Evolutionary conservation across 2,888 invertebrate genomes (phyloP), one percentile per base, ranked within the genome.

Genomic region (Vesta saturnalis): DNA sequence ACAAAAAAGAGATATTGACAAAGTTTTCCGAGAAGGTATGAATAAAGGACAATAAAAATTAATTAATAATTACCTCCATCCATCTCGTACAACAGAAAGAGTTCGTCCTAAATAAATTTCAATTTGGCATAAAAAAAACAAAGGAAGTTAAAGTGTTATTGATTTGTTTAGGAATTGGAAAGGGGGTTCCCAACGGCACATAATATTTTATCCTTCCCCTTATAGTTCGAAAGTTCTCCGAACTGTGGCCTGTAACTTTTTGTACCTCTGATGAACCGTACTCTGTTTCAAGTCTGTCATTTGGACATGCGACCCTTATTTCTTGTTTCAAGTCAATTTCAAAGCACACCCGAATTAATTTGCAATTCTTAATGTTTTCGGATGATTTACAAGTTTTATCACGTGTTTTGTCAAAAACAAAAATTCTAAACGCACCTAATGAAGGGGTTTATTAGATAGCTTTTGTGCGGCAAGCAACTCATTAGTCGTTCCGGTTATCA

Each of bases 401-500:
- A 52, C 52, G 52, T 19, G 52, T 52, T 39, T 52, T 52, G 52
- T 21, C 19, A 52, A 18, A 52, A 52, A 52, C 52, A 52, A 52
- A 49, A 52, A 52, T 52, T 52, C 21, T 52, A 52, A 52, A 52
- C 52, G 52, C 52, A 52, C 52, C 19, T 52, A 52, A 52, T 52
- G 52, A 52, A 52, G 19, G 43, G 52, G 52, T 52, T 52, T 52
- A 52, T 52, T 35, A 35, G 35, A 56, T 10, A 15, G 56, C 14
- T 54, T 23, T 23, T 19, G 54, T 22, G 54, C 16, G 56, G 59
- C 46, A 64, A 64, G 68, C 54, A 49, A 23, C 64, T 68, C 60
- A 64, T 68, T 64, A 68, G 63, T 60, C 55, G 64, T 46, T 30
- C 14, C 52, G 10, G 55, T 64, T 66, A 69, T 69, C 65, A 66